Percentiles rank a stretch among this genome's conserved stretches.
Evolutionary conservation across 2,113 vertebrate genomes (phyloP).

Genomic region (Baryphthengus martii): DNA sequence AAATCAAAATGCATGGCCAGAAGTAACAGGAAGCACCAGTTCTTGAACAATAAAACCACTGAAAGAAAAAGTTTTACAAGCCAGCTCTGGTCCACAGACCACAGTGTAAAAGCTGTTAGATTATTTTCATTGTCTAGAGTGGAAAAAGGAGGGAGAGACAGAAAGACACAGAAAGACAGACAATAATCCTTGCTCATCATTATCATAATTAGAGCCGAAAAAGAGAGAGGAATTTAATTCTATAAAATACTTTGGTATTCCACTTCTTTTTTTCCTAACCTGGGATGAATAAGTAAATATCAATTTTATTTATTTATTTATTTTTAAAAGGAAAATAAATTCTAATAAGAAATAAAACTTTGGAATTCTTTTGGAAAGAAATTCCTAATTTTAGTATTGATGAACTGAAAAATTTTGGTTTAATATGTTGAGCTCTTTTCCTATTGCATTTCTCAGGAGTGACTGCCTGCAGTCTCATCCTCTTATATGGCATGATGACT

Average conservation of each 20-base stretch:
- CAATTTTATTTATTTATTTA: neutral
- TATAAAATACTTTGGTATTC: neutral
- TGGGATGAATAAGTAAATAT: neutral
- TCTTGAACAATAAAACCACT: slow-evolving; percentile 44
- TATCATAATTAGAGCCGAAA: neutral
- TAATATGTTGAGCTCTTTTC: neutral
- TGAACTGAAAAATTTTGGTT: neutral
- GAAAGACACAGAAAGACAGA: neutral
- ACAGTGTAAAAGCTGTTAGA: slow-evolving; percentile 26
- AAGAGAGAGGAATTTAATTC: neutral
- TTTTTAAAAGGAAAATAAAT: neutral
- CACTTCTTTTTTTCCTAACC: neutral
- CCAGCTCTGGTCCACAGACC: slow-evolving; percentile 6
- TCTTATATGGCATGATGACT: neutral
- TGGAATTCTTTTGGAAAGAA: neutral
- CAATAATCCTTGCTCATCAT: neutral
- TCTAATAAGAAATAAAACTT: neutral
- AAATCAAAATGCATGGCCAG: neutral
- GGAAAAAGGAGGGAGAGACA: neutral
- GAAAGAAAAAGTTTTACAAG: slow-evolving; percentile 46
- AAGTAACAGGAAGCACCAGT: slow-evolving; percentile 16
- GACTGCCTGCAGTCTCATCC: neutral
- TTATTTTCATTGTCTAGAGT: slow-evolving; percentile 9
- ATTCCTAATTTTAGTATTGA: neutral
- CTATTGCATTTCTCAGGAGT: neutral